Base-by-base conservation (phyloP, 1,140 invertebrate species). In the Choristoneura fumiferana region DNA sequence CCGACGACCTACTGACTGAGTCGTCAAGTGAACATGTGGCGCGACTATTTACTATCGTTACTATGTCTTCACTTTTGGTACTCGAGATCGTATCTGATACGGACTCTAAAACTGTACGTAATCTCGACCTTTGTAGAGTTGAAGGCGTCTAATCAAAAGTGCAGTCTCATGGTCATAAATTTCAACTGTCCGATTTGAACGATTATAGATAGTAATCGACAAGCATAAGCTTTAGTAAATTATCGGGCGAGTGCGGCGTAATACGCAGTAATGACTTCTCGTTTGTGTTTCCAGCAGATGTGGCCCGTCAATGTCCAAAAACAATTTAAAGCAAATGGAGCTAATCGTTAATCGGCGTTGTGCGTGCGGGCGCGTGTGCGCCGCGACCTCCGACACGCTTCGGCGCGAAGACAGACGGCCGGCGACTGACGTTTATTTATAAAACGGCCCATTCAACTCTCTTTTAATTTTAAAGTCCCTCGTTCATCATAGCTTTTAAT, bases 391-490 rank as follows among this genome's bases (percentile, higher is more conserved):
- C 63, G 58, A 43, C 55, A 71, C 68, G 58, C 53, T n/a, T 14
- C 29, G 62, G 40, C 12, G 52, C 33, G 34, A 12, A 54, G 43
- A 12, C 22, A 54, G 45, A 38, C 43, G 58, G 60, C 52, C 63
- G 69, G 58, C 65, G 56, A 64, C 61, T 57, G 65, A 34, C 67
- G 64, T 69, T 72, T 77, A 75, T 77, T 76, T 77, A 73, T 71
- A 76, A 73, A 67, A 76, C 36, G 65, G 65, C 62, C 68, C 75
- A 80, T 80, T 76, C 75, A 77, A 77, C 63, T 73, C 69, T 68
- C 62, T 71, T 69, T 68, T 60, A 67, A 72, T 76, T 76, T 65
- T 61, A 62, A 62, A 54, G 36, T 12, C 14, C 2, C 5, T 35
- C 36, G 43, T 49, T 49, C 1, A 49, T 49, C 43, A 29, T 29